Percentiles rank a stretch among this genome's conserved stretches.
Conservation (phyloP, 92 coral and sea anemone genomes). For the Epizoanthus fatuus region DNA sequence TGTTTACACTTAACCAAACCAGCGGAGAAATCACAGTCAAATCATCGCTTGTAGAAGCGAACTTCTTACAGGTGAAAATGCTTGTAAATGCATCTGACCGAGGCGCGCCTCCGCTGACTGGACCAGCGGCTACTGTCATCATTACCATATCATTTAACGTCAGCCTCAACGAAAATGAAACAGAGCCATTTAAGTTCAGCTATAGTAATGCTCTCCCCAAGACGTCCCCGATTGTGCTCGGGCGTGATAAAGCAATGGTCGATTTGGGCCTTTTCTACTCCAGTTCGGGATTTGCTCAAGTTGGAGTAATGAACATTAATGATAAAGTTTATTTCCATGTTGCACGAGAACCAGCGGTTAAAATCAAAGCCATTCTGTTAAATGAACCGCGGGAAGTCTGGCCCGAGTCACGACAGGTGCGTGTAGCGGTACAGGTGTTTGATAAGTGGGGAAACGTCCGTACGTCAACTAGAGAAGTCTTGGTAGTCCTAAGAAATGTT, state of each 20-base stretch:
- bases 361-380: constrained; percentile 38
- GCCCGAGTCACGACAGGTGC: constrained; percentile 52
- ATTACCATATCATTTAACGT: constrained; percentile 45
- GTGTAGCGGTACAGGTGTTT: constrained; percentile 49
- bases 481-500: constrained; percentile 38
- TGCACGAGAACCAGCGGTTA: constrained; percentile 35
- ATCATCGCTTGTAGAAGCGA: constrained; percentile 58
- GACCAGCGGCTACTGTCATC: constrained; percentile 37
- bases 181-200: constrained; percentile 23
- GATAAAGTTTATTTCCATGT: constrained; percentile 5
- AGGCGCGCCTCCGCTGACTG: constrained; percentile 55
- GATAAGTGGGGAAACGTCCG: constrained; percentile 38
- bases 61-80: constrained; percentile 44
- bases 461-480: constrained; percentile 35
- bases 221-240: constrained; percentile 22
- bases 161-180: constrained; percentile 41
- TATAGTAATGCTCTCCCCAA: constrained; percentile 40
- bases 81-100: constrained; percentile 42
- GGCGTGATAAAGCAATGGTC: constrained; percentile 11
- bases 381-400: constrained; percentile 37
- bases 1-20: constrained; percentile 46
- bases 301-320: constrained; percentile 9
- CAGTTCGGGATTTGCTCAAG: constrained; percentile 42
- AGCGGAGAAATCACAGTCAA: constrained; percentile 53
- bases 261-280: constrained; percentile 47